Percentiles rank a stretch among this genome's conserved stretches.
These are phyloP conservation scores for Sycophaga agraensis DNA, from an alignment of 1,140 invertebrate species.

Conservation along the genomic window DNA sequence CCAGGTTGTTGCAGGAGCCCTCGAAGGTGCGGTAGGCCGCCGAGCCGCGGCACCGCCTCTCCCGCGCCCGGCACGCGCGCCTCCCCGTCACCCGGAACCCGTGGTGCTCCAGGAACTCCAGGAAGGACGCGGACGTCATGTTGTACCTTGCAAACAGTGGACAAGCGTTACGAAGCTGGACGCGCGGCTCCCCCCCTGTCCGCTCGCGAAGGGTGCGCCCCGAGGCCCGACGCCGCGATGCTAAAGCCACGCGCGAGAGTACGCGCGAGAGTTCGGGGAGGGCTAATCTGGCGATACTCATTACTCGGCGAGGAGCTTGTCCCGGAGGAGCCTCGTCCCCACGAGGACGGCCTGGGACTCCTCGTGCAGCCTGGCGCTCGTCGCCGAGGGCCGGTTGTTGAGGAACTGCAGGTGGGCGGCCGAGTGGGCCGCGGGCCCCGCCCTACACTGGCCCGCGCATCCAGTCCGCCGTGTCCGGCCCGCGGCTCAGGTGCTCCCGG, in stretches of 20 bases:
- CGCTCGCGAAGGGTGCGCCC: too few species aligned
- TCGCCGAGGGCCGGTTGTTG: conserved; percentile 9
- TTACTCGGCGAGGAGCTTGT: conserved; percentile 26
- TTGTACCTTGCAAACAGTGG: conserved; percentile 35
- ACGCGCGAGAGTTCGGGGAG: too few species aligned
- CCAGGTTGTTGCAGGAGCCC: conserved; percentile 74
- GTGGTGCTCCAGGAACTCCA: conserved; percentile 49
- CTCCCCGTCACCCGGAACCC: conserved; percentile 45
- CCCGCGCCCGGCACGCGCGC: conserved; percentile 29
- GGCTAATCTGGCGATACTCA: too few species aligned
- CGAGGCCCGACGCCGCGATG: too few species aligned
- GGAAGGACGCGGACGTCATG: conserved; percentile 51
- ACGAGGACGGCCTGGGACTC: conserved; percentile 28
- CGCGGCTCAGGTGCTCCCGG: conserved; percentile 25
- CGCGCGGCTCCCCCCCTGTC: too few species aligned
- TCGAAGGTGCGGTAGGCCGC: conserved; percentile 66
- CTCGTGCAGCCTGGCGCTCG: conserved; percentile 18
- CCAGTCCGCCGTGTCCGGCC: conserved; percentile 28
- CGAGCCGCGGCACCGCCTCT: conserved; percentile 32
- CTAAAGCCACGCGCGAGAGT: too few species aligned
- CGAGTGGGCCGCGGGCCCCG: conserved; percentile 18
- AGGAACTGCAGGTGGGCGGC: conserved; percentile 29
- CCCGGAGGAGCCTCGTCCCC: conserved; percentile 27
- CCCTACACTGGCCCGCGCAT: conserved; percentile 4
- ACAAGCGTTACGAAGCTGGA: too few species aligned